Conservation (phyloP, 2,797 vertebrate genomes). For the Oreonectes daqikongensis region DNA sequence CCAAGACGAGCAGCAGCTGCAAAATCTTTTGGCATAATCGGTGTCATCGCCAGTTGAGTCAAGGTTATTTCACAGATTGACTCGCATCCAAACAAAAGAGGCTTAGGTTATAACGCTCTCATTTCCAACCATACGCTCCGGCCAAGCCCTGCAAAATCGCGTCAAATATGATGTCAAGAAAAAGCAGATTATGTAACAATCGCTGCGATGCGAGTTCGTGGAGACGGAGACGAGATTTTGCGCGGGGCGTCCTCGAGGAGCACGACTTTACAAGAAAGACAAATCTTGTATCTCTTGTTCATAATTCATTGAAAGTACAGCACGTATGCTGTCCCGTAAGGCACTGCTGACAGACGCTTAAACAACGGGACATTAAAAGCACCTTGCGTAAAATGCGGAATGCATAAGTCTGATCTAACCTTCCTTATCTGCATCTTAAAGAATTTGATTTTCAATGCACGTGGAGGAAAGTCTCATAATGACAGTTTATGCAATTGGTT, state of each 20-base stretch:
- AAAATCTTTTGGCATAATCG: slow-evolving; percentile 25
- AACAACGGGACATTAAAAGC: slow-evolving; percentile 6
- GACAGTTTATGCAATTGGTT: neutral
- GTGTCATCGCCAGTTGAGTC: slow-evolving; percentile 15
- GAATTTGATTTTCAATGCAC: neutral
- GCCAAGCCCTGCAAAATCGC: slow-evolving; percentile 3
- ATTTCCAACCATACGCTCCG: slow-evolving; percentile 2
- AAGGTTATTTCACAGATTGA: slow-evolving; percentile 31
- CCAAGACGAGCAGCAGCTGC: neutral
- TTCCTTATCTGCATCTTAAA: neutral
- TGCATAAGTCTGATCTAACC: neutral
- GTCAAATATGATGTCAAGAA: slow-evolving; percentile 26
- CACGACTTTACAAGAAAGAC: neutral
- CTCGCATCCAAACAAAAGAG: slow-evolving; percentile 36
- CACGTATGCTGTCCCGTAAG: slow-evolving; percentile 7
- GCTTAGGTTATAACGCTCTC: slow-evolving; percentile 11
- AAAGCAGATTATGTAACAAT: slow-evolving; percentile 30
- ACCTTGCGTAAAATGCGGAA: neutral
- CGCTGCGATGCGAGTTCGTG: slow-evolving; percentile 12
- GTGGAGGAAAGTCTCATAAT: neutral
- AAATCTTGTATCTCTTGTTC: slow-evolving; percentile 8
- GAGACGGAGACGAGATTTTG: neutral
- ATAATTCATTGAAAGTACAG: slow-evolving; percentile 32
- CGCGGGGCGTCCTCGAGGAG: slow-evolving; percentile 7
- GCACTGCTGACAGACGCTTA: slow-evolving; percentile 8